Evolutionary conservation across 2,888 invertebrate genomes (phyloP).

Genomic region (Leptopilina myrica): DNA sequence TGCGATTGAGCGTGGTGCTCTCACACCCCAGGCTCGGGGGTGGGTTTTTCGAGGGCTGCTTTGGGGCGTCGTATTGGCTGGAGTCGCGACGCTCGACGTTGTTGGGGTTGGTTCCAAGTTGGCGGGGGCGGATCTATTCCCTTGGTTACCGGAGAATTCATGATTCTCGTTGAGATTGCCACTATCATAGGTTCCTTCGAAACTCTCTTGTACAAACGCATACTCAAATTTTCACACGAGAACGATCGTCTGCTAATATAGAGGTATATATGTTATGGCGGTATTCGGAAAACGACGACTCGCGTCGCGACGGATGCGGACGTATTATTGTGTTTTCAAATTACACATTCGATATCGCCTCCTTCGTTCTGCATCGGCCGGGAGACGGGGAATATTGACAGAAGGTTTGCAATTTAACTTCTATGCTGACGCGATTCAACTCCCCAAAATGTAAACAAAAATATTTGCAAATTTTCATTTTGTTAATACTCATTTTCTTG

Average conservation of each 20-base stretch:
- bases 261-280: slow-evolving; percentile 21
- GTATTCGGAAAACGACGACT: slow-evolving; percentile 28
- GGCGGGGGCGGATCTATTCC: slow-evolving; percentile 68
- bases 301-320: slow-evolving; percentile 30
- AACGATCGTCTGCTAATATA: neutral
- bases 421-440: neutral
- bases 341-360: slow-evolving; percentile 1
- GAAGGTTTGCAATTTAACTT: slow-evolving; percentile 7
- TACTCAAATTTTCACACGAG: slow-evolving; percentile 33
- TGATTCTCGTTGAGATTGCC: slow-evolving; percentile 49
- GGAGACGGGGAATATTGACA: neutral
- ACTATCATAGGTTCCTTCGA: slow-evolving; percentile 46
- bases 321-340: slow-evolving; percentile 27
- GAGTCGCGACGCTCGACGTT: slow-evolving; percentile 62
- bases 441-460: neutral
- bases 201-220: slow-evolving; percentile 23
- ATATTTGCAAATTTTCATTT: neutral
- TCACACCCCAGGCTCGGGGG: slow-evolving; percentile 53
- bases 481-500: too few relatives aligned
- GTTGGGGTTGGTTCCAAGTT: slow-evolving; percentile 64
- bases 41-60: slow-evolving; percentile 60
- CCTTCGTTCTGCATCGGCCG: neutral
- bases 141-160: slow-evolving; percentile 62
- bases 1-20: slow-evolving; percentile 60
- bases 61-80: slow-evolving; percentile 65